Evolutionary conservation across 1,140 invertebrate species (phyloP).

Genomic region (Drosophila varians): DNA sequence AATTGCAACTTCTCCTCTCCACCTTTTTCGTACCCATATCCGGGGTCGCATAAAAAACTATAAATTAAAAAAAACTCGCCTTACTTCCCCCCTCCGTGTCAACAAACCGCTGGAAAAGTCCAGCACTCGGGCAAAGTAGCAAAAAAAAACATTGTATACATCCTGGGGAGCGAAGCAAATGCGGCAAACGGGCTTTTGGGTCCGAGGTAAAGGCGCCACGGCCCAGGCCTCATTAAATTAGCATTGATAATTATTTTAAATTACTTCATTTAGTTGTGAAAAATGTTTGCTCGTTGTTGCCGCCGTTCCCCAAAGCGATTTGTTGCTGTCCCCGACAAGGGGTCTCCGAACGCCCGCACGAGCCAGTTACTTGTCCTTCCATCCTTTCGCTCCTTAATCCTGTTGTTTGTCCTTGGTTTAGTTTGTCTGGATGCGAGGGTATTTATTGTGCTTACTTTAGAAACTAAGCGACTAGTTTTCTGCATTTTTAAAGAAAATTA

Average conservation of each 20-base stretch:
- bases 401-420: conserved; percentile 20
- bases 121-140: background rate
- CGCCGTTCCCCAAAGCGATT: conserved; percentile 60
- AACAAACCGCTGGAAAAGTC: background rate
- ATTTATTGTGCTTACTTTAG: background rate
- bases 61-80: conserved; percentile 41
- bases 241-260: conserved; percentile 81
- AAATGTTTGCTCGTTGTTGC: conserved; percentile 60
- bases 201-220: conserved; percentile 13
- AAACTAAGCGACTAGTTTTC: too few species aligned
- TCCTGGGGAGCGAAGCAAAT: background rate
- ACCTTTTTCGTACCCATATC: background rate
- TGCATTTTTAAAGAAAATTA: too few species aligned
- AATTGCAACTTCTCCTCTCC: conserved; percentile 40
- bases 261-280: conserved; percentile 80
- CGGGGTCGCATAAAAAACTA: conserved; percentile 44
- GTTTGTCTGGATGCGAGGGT: conserved; percentile 17
- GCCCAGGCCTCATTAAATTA: conserved; percentile 69
- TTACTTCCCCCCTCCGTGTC: conserved; percentile 10
- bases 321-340: conserved; percentile 39
- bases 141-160: conserved; percentile 3
- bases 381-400: background rate
- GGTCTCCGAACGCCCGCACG: too few species aligned
- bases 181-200: background rate
- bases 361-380: background rate